Base-by-base conservation (phyloP, 2,888 invertebrate genomes). In the Calameuta filiformis region DNA sequence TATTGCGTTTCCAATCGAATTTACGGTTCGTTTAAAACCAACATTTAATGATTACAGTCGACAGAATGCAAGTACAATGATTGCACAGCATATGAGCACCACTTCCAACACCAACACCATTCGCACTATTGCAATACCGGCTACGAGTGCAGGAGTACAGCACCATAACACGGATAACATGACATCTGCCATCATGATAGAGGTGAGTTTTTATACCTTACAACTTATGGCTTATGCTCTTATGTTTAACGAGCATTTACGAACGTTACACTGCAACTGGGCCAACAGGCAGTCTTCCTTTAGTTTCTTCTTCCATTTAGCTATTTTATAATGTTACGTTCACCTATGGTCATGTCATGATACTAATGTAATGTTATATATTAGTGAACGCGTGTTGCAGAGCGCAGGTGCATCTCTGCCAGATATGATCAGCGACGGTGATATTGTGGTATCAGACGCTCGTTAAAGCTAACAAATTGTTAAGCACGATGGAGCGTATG, bases 121-220 rank as follows among this genome's bases (percentile, higher is more conserved):
- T 79, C 86, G 87, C 79, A 88, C 89, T 75, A 86, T 89, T 83
- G 86, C 88, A 75, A 85, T 90, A 81, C 86, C 89, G 74, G 85
- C 87, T 11, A 83, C 85, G 56, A 86, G 83, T 80, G 83, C 86
- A 81, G 86, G 84, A 76, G 84, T 89, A 68, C 88, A 89, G 78
- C 88, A 89, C 83, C 89, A 89, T 76, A 87, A 84, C 79, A 84
- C 86, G 68, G 89, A 90, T 76, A 88, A 87, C 73, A 87, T 89
- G 87, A 83, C 88, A 35, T 86, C 89, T 2, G 86, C 89, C 33
- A 89, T 89, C 35, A 88, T 90, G 30, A 83, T 89, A 68, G 88
- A 90, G 83, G 89, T 90, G 81, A 84, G 81, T 84, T 74, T 56
- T 56, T 9, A 56, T 56, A 56, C 23, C 23, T 56, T 56, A 56